Percentiles rank a stretch among this genome's conserved stretches.
Evolutionary conservation across 2,113 vertebrate genomes (phyloP).

Genomic region (Osmerus eperlanus): DNA sequence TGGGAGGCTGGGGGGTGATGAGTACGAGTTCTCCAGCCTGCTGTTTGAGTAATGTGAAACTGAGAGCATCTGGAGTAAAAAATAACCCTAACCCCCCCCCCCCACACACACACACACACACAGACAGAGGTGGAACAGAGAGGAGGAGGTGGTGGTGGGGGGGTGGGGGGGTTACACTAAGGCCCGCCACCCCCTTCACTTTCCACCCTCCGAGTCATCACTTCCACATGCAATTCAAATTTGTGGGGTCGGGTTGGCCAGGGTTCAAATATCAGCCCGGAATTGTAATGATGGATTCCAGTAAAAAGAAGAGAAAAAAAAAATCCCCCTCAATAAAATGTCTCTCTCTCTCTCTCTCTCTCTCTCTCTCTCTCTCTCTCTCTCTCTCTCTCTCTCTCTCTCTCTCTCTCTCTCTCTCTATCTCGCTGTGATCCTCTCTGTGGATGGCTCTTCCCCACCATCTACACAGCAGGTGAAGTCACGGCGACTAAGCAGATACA

Average conservation of each 20-base stretch:
- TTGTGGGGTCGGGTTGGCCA: no score
- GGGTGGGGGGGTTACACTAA: conserved; percentile 6
- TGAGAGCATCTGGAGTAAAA: conserved; percentile 42
- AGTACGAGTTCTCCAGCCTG: conserved; percentile 57
- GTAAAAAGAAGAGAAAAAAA: conserved; percentile 29
- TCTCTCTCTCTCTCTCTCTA: no score
- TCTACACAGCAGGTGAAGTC: conserved; percentile 26
- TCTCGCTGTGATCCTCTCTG: no score
- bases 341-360: conserved; percentile 31
- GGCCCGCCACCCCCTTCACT: no score
- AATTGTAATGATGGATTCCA: conserved; percentile 31
- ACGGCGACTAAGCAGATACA: conserved; percentile 60
- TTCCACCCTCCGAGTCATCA: no score
- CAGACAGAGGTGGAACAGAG: no score
- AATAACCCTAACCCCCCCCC: not conserved
- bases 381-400: no score
- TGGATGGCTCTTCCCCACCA: conserved; percentile 10
- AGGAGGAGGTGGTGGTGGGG: no score
- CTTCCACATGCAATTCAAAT: no score
- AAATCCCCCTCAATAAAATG: not conserved
- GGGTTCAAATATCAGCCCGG: not conserved
- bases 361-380: no score
- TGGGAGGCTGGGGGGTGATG: conserved; percentile 39
- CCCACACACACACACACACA: conserved; percentile 1
- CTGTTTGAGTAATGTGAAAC: conserved; percentile 61